Base-by-base conservation (phyloP, 1,140 invertebrate genomes). In the Panagrolaimus sp. region DNA sequence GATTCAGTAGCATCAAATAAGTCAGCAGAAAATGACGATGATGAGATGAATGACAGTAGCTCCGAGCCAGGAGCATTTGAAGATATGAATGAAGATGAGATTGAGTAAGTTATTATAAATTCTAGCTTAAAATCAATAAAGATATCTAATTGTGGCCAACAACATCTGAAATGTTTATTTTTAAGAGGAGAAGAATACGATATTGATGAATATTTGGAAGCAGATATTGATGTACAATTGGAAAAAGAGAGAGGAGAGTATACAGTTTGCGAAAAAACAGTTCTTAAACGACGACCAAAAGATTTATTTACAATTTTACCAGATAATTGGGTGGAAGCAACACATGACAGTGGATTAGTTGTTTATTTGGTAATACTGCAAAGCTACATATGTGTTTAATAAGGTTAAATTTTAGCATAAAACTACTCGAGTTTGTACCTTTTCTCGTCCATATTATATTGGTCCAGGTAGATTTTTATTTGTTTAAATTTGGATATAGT, bases 241-340 rank as follows among this genome's bases (percentile, higher is more conserved):
- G 46, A n/a, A 21, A 70, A 70, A 26, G 76, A 32, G 77, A 76
- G 28, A 62, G 52, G 52, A 21, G 52, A 58, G 17, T 58, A 58
- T 32, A 43, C 43, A 0, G 70, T 46, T 63, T 26, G 12, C 15
- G 71, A 67, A 21, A 32, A 62, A n/a, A 58, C 21, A 21, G 28
- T 58, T 14, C 52, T 79, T 15, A 70, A 85, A 89, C 90, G 91
- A 83, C 91, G 91, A 76, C 91, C 90, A 9, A 87, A 89, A 71
- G 93, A 96, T 86, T 91, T 94, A 83, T 97, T 96, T 85, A 93
- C 97, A 81, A 89, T 96, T n/a, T 85, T 98, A 17, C 95, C 95
- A 0, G 90, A 96, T 85, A 93, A 93, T 65, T 98, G 95, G 95
- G 89, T 97, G 52, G 89, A 92, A 86, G 90, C 96, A 0, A 92